A percentile compares a stretch with the other conserved stretches of the same genome.
These are phyloP conservation scores for Drosophila ustulata DNA, from an alignment of 2,888 invertebrate species.

Conservation along the genomic window DNA sequence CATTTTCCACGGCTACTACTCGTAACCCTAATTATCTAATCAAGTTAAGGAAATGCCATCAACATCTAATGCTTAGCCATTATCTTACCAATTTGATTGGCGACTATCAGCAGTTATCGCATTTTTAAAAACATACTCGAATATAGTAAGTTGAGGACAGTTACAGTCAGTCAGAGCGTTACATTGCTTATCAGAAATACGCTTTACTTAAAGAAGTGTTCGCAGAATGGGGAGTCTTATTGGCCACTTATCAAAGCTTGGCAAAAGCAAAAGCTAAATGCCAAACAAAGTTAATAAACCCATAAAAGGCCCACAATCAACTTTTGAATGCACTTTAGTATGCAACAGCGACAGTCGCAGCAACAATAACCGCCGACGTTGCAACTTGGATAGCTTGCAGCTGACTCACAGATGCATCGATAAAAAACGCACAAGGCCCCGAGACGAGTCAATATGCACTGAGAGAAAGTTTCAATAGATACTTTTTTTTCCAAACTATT, in stretches of 20 bases:
- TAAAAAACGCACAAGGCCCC: conserved; percentile 42
- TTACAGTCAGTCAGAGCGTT: background rate
- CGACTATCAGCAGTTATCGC: conserved; percentile 32
- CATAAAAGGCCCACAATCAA: conserved; percentile 70
- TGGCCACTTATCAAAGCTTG: conserved; percentile 28
- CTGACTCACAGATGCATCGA: conserved; percentile 67
- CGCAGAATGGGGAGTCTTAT: conserved; percentile 1
- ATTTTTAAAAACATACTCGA: background rate
- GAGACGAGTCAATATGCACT: conserved; percentile 44
- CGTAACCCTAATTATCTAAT: conserved; percentile 33
- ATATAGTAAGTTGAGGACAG: background rate
- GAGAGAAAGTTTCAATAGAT: conserved; percentile 12
- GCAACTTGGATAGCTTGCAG: conserved; percentile 50
- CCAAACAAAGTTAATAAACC: conserved; percentile 74
- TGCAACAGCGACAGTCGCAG: conserved; percentile 40
- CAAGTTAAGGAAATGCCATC: conserved; percentile 36
- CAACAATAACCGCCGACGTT: conserved; percentile 41
- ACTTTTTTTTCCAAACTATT: background rate
- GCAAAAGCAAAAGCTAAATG: conserved; percentile 43
- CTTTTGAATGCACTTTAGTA: conserved; percentile 68
- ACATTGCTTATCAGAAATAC: conserved; percentile 3
- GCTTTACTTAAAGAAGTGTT: background rate
- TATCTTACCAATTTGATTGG: conserved; percentile 26
- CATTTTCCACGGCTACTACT: background rate
- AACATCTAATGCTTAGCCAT: conserved; percentile 2